A percentile compares a stretch with the other conserved stretches of the same genome.
These are phyloP conservation scores for Pissodes strobi DNA, from an alignment of 1,140 invertebrate genomes.

Conservation along the genomic window DNA sequence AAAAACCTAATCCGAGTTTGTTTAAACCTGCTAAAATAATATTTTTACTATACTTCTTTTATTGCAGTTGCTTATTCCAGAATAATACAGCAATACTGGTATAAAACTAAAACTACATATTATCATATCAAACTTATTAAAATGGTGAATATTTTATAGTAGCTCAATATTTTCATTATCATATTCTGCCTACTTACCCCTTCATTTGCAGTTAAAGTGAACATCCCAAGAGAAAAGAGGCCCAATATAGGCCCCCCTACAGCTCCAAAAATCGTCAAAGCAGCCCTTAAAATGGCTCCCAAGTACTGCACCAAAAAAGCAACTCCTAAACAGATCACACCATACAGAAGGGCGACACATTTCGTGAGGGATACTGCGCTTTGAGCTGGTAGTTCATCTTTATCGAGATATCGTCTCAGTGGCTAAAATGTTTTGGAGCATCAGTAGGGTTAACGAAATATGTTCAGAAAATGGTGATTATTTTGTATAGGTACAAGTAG, in stretches of 20 bases:
- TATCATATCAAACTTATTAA: too few species aligned
- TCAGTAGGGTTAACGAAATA: too few species aligned
- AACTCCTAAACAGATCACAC: conserved; percentile 68
- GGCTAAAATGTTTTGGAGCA: conserved; percentile 51
- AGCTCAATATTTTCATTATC: too few species aligned
- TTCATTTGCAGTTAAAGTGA: conserved; percentile 66
- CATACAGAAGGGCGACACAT: conserved; percentile 68
- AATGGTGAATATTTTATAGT: too few species aligned
- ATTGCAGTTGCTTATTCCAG: too few species aligned
- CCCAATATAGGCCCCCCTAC: conserved; percentile 81
- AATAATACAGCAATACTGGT: too few species aligned
- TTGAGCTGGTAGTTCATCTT: conserved; percentile 39
- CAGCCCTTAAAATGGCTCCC: conserved; percentile 73
- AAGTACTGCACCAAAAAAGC: conserved; percentile 74
- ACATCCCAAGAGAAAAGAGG: conserved; percentile 79
- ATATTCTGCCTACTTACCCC: conserved; percentile 46
- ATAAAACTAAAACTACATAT: too few species aligned
- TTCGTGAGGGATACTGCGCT: conserved; percentile 60
- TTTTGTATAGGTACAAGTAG: too few species aligned
- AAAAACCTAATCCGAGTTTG: too few species aligned
- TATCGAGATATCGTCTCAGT: conserved; percentile 45
- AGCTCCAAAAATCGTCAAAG: conserved; percentile 78
- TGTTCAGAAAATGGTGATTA: too few species aligned
- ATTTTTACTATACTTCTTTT: too few species aligned
- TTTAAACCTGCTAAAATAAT: too few species aligned